Base-by-base conservation (phyloP, 2,113 vertebrate species). In the Neotoma lepida region DNA sequence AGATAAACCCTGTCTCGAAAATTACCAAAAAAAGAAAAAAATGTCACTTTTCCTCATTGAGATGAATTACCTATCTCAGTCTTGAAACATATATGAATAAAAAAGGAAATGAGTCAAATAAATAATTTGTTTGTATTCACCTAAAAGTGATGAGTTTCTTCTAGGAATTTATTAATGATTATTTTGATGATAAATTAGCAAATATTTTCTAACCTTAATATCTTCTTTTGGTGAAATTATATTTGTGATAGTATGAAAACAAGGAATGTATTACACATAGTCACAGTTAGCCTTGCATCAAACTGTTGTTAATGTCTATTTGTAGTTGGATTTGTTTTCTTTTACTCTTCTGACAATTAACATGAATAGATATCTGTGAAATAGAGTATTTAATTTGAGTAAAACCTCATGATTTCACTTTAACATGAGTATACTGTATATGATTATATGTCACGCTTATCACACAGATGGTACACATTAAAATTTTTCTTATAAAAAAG, bases 331-430 rank as follows among this genome's bases (percentile, higher is more conserved):
- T n/a, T 6, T 10, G 24, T 46, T 74, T 82, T 80, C 30, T 76
- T 35, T 90, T 80, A 82, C 12, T 24, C 64, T 86, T 15, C 15
- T 33, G 4, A n/a, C 2, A 63, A 58, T 85, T 82, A 51, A 86
- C 74, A 24, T 44, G 74, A 92, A 12, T 15, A 89, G 46, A 6
- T 2, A 96, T 20, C 18, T 56, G 20, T 54, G 1, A 81, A 41
- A 92, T 54, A 2, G 33, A 86, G 0, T 26, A 82, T 73, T 86
- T 93, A 86, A 49, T 94, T 88, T 44, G 12, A 80, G 63, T 86
- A 74, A 74, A 86, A 68, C 0, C n/a, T 94, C 5, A 61, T 71
- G 3, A n/a, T 89, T 96, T 30, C 33, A 78, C 49, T 93, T 93
- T 85, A 89, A 73, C 80, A 82, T 73, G 6, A 74, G 66, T 86